Conservation (phyloP, 2,797 vertebrate species). For the Vireo griseus region DNA sequence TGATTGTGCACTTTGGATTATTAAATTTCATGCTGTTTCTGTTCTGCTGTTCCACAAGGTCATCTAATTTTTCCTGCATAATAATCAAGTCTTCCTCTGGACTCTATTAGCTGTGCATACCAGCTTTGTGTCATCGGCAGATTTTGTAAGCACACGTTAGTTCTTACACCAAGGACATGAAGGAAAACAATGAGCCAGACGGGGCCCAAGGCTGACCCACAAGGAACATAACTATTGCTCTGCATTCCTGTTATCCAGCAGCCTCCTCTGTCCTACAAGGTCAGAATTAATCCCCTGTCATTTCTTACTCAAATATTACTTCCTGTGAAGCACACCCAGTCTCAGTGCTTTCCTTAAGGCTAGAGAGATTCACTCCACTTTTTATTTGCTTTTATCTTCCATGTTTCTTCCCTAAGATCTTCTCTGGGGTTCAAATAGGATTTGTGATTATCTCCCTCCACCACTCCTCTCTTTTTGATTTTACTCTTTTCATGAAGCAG, state of each 20-base stretch:
- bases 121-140: slow-evolving; percentile 1
- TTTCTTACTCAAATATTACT: neutral
- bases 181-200: neutral
- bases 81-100: slow-evolving; percentile 40
- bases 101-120: neutral
- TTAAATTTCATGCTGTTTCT: slow-evolving; percentile 62
- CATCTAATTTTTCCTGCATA: slow-evolving; percentile 59
- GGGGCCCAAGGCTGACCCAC: neutral
- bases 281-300: neutral
- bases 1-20: slow-evolving; percentile 60
- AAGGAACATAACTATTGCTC: neutral
- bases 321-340: neutral
- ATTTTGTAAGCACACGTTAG: neutral
- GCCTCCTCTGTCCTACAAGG: neutral
- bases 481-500: neutral
- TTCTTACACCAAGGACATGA: neutral
- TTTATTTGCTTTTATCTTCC: neutral
- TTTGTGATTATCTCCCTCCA: neutral
- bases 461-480: neutral
- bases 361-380: neutral
- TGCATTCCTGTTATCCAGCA: neutral
- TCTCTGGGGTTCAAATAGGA: neutral
- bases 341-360: neutral
- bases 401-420: neutral
- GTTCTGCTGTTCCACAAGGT: slow-evolving; percentile 58